These are phyloP conservation scores for Octopus sinensis DNA, from an alignment of 1,140 invertebrate genomes.

Conservation along the genomic window DNA sequence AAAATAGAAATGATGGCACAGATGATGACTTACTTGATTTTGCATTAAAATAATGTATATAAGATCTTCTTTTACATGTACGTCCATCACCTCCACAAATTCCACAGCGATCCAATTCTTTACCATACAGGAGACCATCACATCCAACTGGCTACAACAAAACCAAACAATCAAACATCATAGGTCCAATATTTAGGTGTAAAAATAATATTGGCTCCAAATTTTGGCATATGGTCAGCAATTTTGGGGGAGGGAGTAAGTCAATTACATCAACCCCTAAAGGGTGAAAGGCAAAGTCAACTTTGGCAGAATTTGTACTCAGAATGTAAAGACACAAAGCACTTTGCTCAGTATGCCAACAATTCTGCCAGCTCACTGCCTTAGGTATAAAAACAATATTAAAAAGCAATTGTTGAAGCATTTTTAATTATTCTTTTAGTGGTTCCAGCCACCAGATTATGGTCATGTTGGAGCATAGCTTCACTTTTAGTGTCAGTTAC, in stretches of 20 bases:
- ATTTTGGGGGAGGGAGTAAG: not conserved
- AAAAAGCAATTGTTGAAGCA: no score
- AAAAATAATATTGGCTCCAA: not conserved
- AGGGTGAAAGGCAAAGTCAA: no score
- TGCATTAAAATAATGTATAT: not conserved
- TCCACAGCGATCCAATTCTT: not conserved
- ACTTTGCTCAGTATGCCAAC: not conserved
- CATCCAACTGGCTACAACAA: not conserved
- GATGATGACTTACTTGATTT: not conserved
- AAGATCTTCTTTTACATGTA: not conserved
- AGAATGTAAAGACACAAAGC: not conserved
- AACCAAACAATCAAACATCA: not conserved
- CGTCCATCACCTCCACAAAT: not conserved
- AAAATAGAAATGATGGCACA: not conserved
- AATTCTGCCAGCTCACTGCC: no score
- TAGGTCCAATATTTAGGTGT: not conserved
- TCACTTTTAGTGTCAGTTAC: no score
- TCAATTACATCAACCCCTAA: not conserved
- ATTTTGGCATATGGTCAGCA: not conserved
- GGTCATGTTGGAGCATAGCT: no score
- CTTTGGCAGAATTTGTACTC: no score
- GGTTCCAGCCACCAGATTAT: no score
- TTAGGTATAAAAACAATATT: no score
- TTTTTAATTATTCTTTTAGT: no score
- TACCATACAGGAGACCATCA: not conserved